Evolutionary conservation across 2,113 vertebrate species (phyloP).

Genomic region (Meleagris gallopavo): DNA sequence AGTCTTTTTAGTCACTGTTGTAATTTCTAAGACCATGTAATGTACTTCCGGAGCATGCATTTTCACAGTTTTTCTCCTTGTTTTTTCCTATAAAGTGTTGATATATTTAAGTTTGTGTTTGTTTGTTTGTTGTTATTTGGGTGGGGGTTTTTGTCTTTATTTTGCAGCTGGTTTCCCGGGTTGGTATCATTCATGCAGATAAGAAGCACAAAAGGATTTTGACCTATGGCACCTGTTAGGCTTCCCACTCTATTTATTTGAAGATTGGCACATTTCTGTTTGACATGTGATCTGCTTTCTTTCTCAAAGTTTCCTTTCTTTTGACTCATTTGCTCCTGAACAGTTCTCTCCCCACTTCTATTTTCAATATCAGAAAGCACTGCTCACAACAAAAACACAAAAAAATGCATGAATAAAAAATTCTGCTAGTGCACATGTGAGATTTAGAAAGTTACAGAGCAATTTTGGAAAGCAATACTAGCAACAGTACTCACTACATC

Average conservation of each 20-base stretch:
- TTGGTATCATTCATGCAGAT: constrained; percentile 25
- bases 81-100: neutral
- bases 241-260: neutral
- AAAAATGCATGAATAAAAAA: neutral
- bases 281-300: constrained; percentile 26
- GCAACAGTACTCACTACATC: neutral
- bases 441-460: neutral
- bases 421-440: neutral
- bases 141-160: neutral
- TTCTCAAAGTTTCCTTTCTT: constrained; percentile 26
- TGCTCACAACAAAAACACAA: neutral
- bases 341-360: neutral
- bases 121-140: too few species aligned
- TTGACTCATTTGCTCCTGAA: neutral
- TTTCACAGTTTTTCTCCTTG: neutral
- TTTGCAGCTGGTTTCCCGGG: constrained; percentile 27
- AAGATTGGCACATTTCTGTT: neutral
- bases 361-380: neutral
- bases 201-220: constrained; percentile 16
- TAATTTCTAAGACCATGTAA: neutral
- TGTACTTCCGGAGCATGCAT: neutral
- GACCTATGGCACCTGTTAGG: constrained; percentile 9
- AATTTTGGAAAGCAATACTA: neutral
- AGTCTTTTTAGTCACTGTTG: neutral
- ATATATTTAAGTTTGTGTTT: neutral